Evolutionary conservation across 1,140 invertebrate species (phyloP).

Genomic region (Brachionus rubens): DNA sequence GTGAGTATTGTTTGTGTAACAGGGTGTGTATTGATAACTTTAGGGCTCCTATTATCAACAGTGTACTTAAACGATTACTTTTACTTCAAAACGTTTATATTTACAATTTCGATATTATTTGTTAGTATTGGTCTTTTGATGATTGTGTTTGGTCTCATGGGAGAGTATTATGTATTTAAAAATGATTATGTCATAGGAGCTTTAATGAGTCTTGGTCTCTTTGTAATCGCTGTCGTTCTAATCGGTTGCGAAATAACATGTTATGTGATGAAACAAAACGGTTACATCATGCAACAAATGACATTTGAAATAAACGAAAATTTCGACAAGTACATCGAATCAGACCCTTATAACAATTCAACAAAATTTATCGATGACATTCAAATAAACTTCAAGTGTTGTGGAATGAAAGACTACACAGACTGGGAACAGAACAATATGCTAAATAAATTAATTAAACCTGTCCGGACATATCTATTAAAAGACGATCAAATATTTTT

Average conservation of each 20-base stretch:
- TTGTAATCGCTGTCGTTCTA: background rate
- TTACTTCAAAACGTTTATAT: background rate
- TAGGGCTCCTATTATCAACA: background rate
- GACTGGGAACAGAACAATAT: background rate
- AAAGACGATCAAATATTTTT: background rate
- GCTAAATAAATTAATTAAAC: background rate
- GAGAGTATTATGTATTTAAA: background rate
- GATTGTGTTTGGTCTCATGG: background rate
- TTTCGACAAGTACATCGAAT: background rate
- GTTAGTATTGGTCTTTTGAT: background rate
- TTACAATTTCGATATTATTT: background rate
- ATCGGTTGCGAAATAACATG: background rate
- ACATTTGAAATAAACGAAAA: background rate
- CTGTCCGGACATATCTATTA: background rate
- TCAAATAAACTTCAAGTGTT: constrained; percentile 19
- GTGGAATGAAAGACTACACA: background rate
- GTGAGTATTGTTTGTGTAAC: background rate
- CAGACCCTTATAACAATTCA: background rate
- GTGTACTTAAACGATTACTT: background rate
- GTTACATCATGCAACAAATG: background rate
- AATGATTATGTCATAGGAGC: background rate
- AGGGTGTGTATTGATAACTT: background rate
- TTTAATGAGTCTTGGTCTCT: background rate
- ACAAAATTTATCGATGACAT: background rate
- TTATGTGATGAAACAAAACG: background rate